Conservation (phyloP, 2,797 vertebrate genomes). For the Schizopygopsis malacanthus region DNA sequence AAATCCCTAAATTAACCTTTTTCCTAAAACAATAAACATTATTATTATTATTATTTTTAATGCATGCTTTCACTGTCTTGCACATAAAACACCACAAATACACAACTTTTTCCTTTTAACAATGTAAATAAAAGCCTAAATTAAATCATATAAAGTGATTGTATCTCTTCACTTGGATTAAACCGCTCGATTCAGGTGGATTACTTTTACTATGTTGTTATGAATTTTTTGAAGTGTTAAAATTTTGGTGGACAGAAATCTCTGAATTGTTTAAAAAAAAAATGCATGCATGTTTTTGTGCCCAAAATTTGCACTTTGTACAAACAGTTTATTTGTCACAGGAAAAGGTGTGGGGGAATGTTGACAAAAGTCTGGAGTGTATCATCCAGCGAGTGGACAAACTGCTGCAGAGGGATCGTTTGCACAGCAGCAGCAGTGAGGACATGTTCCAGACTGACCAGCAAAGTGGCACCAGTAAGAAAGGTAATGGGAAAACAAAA, state of each 20-base stretch:
- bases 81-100: no score
- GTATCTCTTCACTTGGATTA: neutral
- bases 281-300: neutral
- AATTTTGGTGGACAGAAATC: neutral
- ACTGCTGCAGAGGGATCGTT: conserved; percentile 91
- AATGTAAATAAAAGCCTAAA: neutral
- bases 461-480: conserved; percentile 82
- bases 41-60: no score
- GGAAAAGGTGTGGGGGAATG: conserved; percentile 98
- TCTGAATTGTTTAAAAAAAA: neutral
- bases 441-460: conserved; percentile 81
- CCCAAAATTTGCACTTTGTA: neutral
- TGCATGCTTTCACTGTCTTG: no score
- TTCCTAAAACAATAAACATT: no score
- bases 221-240: neutral
- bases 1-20: no score
- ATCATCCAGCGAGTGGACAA: conserved; percentile 97
- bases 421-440: conserved; percentile 81
- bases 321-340: conserved; percentile 60
- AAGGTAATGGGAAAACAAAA: conserved; percentile 87
- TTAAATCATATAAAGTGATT: neutral
- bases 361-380: conserved; percentile 98
- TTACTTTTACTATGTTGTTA: neutral
- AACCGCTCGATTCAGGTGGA: neutral
- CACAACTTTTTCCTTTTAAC: neutral